A percentile compares a stretch with the other conserved stretches of the same genome.
Conservation (phyloP, 2,113 vertebrate genomes). For the Indri indri region DNA sequence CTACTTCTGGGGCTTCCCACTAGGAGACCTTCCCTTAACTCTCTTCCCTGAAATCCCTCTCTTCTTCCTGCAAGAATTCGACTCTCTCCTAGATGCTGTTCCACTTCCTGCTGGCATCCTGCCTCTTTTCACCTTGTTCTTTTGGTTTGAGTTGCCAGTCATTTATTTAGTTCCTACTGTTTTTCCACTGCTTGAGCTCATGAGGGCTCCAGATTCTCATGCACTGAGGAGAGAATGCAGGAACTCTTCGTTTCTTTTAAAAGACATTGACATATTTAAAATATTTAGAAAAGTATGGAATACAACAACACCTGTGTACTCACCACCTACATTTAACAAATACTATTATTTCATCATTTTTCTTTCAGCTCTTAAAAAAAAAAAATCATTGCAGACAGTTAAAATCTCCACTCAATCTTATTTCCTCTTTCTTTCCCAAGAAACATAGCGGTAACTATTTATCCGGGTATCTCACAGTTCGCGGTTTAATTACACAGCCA, state of each 20-base stretch:
- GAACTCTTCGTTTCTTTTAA: not conserved
- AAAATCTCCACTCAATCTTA: not conserved
- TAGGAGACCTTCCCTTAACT: not conserved
- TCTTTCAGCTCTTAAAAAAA: not conserved
- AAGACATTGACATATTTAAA: not conserved
- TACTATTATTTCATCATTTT: not conserved
- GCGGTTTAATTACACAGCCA: no score
- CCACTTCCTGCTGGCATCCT: not conserved
- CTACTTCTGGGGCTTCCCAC: not conserved
- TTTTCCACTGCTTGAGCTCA: not conserved
- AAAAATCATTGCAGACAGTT: not conserved
- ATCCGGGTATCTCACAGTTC: rapidly evolving
- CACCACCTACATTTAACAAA: not conserved
- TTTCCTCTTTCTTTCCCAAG: not conserved
- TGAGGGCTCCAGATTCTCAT: not conserved
- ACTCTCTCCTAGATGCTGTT: rapidly evolving
- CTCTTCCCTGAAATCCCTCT: rapidly evolving
- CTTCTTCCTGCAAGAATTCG: not conserved
- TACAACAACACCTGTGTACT: not conserved
- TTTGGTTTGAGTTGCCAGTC: not conserved
- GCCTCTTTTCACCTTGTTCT: not conserved
- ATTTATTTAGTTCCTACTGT: not conserved
- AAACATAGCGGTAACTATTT: not conserved
- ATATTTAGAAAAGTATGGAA: not conserved
- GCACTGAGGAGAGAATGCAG: not conserved